phyloP scores from a whole-genome alignment of 2,113 vertebrate species.

The Anoura caudifer region DNA sequence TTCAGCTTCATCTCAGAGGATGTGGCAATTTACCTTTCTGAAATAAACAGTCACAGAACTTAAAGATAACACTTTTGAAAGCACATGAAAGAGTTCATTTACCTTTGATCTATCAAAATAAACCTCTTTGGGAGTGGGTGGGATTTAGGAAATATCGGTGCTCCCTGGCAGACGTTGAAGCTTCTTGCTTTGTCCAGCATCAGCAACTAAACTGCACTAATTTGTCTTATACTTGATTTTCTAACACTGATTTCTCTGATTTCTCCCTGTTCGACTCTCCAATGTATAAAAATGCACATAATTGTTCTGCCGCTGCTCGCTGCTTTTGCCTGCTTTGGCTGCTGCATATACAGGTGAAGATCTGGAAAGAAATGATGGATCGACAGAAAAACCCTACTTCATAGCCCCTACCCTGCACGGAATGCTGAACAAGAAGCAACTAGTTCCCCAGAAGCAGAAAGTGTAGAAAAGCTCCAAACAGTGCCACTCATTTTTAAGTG shows the following conservation, averaged over 20 bases:
- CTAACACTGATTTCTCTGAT: slow-evolving; percentile 72
- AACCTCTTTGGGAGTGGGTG: background rate
- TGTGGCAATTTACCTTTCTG: background rate
- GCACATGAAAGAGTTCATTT: background rate
- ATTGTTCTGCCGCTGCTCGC: background rate
- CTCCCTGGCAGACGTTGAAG: background rate
- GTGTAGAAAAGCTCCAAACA: slow-evolving; percentile 58
- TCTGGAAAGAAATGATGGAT: slow-evolving; percentile 96
- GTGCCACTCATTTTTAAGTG: slow-evolving; percentile 69
- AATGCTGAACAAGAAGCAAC: slow-evolving; percentile 90
- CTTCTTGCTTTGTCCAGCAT: background rate
- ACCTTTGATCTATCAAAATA: background rate
- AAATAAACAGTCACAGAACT: background rate
- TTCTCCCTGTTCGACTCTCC: slow-evolving; percentile 54
- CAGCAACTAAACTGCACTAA: background rate
- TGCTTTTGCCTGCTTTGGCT: slow-evolving; percentile 69
- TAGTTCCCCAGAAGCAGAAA: slow-evolving; percentile 85
- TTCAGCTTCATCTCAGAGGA: background rate
- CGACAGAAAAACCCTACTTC: slow-evolving; percentile 93
- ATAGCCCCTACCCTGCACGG: slow-evolving; percentile 92
- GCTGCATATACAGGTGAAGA: slow-evolving; percentile 90
- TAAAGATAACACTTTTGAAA: background rate
- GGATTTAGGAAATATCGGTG: background rate
- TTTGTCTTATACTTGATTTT: slow-evolving; percentile 17
- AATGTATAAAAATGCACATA: slow-evolving; percentile 17